Percentiles rank a stretch among this genome's conserved stretches.
These are phyloP conservation scores for Portunus trituberculatus DNA, from an alignment of 1,140 invertebrate genomes.

Conservation along the genomic window DNA sequence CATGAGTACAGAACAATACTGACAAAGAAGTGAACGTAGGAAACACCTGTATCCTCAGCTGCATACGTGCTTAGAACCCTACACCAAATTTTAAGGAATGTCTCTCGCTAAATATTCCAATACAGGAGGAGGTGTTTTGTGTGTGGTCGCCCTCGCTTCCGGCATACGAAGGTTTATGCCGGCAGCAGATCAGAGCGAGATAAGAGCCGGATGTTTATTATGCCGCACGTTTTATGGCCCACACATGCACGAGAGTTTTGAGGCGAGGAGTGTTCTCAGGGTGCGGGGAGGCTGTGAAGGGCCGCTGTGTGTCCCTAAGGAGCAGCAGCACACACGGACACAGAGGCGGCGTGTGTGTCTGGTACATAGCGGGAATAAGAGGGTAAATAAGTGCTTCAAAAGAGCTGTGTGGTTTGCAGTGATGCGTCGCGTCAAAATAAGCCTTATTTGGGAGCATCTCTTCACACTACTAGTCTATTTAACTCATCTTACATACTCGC, in stretches of 20 bases:
- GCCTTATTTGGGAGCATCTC: too few species aligned
- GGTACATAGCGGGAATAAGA: background rate
- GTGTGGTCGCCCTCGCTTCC: background rate
- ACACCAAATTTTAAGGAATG: background rate
- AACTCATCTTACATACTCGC: too few species aligned
- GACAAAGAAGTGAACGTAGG: too few species aligned
- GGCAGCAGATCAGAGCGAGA: background rate
- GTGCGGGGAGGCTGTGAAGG: background rate
- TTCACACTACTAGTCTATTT: too few species aligned
- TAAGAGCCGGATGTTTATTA: background rate
- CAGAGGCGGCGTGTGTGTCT: background rate
- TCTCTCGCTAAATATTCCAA: background rate
- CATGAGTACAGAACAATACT: too few species aligned
- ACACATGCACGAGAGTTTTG: background rate
- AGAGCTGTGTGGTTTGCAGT: too few species aligned
- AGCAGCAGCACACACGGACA: background rate
- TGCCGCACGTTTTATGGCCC: background rate
- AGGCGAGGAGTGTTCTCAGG: background rate
- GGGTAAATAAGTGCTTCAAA: background rate
- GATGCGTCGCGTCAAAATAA: too few species aligned
- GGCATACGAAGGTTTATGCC: background rate
- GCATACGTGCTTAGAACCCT: too few species aligned
- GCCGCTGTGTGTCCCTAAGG: background rate
- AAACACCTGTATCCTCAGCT: too few species aligned
- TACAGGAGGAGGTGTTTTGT: background rate